These are phyloP conservation scores for Stenichneumon culpator DNA, from an alignment of 2,888 invertebrate species.

Conservation along the genomic window DNA sequence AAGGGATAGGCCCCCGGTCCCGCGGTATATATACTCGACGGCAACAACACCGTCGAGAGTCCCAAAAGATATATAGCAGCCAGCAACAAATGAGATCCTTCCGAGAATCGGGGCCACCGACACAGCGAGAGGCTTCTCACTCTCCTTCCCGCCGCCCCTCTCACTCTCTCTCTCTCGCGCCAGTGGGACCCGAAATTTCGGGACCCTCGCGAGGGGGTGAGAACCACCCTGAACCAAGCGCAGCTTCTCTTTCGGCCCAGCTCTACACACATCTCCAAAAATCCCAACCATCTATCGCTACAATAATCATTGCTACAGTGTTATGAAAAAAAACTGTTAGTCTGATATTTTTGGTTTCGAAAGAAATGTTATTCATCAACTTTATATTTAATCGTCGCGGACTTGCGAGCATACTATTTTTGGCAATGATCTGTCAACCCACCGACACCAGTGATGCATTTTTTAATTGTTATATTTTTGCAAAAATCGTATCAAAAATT, in stretches of 20 bases:
- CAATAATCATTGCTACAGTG: background rate
- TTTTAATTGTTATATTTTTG: background rate
- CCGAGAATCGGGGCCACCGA: conserved; percentile 85
- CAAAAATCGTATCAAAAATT: background rate
- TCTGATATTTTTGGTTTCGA: background rate
- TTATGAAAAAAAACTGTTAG: background rate
- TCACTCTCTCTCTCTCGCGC: conserved; percentile 26
- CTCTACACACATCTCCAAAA: conserved; percentile 10
- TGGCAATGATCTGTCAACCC: no score
- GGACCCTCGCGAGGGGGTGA: conserved; percentile 79
- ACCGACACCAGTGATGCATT: background rate
- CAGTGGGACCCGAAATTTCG: conserved; percentile 57
- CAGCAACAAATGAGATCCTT: conserved; percentile 85
- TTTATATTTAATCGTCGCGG: background rate
- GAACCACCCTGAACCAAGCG: conserved; percentile 79
- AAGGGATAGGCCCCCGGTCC: conserved; percentile 67
- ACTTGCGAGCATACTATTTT: background rate
- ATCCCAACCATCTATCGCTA: background rate
- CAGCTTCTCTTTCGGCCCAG: conserved; percentile 52
- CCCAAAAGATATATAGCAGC: conserved; percentile 84
- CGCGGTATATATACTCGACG: conserved; percentile 56
- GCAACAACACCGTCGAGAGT: conserved; percentile 72
- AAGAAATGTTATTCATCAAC: background rate
- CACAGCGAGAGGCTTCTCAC: conserved; percentile 76
- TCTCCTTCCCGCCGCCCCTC: conserved; percentile 8